Evolutionary conservation across 2,113 vertebrate species (phyloP).

Genomic region (Menura novaehollandiae): DNA sequence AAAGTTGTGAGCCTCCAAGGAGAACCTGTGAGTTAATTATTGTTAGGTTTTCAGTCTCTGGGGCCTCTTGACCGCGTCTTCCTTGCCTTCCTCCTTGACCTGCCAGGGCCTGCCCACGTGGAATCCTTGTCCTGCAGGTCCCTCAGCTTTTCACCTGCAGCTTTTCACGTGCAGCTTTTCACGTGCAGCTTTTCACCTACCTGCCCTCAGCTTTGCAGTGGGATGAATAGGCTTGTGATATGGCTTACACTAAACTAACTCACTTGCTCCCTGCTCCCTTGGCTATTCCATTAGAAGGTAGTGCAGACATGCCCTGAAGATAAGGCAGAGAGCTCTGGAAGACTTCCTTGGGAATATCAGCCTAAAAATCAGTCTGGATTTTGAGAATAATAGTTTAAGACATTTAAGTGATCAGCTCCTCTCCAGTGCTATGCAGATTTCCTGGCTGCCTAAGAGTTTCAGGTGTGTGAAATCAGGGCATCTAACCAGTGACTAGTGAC

Average conservation of each 20-base stretch:
- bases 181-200: background rate
- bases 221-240: background rate
- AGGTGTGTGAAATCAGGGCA: background rate
- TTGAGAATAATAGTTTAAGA: background rate
- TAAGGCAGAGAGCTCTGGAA: background rate
- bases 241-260: background rate
- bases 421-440: background rate
- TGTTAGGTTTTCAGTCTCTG: background rate
- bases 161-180: background rate
- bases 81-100: background rate
- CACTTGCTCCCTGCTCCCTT: background rate
- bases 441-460: background rate
- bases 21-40: conserved; percentile 23
- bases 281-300: background rate
- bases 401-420: background rate
- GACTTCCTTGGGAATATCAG: background rate
- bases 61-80: background rate
- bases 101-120: background rate
- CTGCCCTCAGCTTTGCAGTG: background rate
- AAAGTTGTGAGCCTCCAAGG: background rate
- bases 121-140: background rate
- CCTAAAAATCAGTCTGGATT: background rate
- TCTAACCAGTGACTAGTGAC: background rate
- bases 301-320: background rate
- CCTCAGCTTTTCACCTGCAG: background rate